Evolutionary conservation across 2,888 invertebrate species (phyloP), one percentile per base, ranked within the genome.

Genomic region (Volucella inanis): DNA sequence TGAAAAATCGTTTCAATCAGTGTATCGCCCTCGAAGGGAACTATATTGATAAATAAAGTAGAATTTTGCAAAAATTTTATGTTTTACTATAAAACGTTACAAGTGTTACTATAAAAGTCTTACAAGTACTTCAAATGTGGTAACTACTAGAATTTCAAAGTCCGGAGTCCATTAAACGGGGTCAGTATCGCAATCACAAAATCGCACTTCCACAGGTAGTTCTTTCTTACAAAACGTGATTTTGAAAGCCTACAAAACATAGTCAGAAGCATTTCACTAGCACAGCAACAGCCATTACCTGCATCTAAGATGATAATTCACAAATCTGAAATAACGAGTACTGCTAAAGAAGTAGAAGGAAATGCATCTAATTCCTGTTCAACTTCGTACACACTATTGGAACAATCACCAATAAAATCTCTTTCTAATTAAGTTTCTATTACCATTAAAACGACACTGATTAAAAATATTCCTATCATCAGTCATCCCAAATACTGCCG

Each of bases 381-480:
- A 52, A 77, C 71, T 43, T 72, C 85, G 38, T 85, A 81, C 43
- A 83, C 87, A 12, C 59, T 89, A n/a, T 78, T 91, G 72, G 92
- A 92, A 87, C 94, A 93, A 89, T 94, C 94, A 62, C 94, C 94
- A 64, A 94, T 94, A 38, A 94, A 94, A 90, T 94, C 94, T 74
- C 91, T 94, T 82, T 94, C 94, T 65, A 94, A 94, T 90, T 92
- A 94, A 89, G 94, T 94, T 78, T 94, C 94, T 88, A 94, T 93
- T 92, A 94, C 93, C 88, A 90, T 88, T 11, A 92, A 92, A 88
- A 91, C 92, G 52, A 90, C 91, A 65, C 87, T 90, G 85, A 89
- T 91, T 81, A 90, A 90, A 88, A 90, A 90, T 89, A 90, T 92
- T 90, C 90, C 89, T 80, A 85, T 79, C 70, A 78, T 75, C 55